Evolutionary conservation across 1,140 invertebrate genomes (phyloP).

Genomic region (Trigoniulus corallinus): DNA sequence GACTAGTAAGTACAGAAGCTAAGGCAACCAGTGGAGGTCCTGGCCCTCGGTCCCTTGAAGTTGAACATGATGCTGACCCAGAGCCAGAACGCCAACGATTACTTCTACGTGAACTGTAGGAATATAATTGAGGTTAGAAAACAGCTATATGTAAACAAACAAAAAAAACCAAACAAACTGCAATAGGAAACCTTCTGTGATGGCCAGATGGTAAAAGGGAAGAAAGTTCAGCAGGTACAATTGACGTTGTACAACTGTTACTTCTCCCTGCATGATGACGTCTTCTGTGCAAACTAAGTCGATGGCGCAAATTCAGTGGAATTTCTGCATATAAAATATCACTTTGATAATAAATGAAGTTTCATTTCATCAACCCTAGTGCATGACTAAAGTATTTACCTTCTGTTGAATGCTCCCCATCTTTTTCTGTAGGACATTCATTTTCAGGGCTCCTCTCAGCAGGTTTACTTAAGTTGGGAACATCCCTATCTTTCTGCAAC

Average conservation of each 20-base stretch:
- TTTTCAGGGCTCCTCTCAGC: constrained; percentile 4
- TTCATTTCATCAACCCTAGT: not conserved
- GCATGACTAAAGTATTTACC: not conserved
- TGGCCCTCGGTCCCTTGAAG: not conserved
- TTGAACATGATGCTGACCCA: not conserved
- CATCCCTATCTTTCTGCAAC: no score
- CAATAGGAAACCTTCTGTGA: not conserved
- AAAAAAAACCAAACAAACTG: not conserved
- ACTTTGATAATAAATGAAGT: not conserved
- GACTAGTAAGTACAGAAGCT: constrained; percentile 16
- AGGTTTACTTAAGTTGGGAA: not conserved
- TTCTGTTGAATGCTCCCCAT: constrained; percentile 6
- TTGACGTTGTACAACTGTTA: not conserved
- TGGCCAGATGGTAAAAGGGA: constrained; percentile 10
- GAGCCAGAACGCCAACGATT: not conserved
- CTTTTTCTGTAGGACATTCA: constrained; percentile 5
- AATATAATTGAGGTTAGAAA: no score
- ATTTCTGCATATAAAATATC: not conserved
- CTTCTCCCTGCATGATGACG: constrained; percentile 11
- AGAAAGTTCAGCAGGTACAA: constrained; percentile 10
- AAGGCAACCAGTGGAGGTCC: constrained; percentile 13
- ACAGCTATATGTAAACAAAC: not conserved
- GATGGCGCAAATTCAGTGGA: constrained; percentile 12
- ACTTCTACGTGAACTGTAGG: not conserved
- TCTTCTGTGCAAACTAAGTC: constrained; percentile 12